Conservation (phyloP, 2,797 vertebrate species). For the Diceros bicornis region DNA sequence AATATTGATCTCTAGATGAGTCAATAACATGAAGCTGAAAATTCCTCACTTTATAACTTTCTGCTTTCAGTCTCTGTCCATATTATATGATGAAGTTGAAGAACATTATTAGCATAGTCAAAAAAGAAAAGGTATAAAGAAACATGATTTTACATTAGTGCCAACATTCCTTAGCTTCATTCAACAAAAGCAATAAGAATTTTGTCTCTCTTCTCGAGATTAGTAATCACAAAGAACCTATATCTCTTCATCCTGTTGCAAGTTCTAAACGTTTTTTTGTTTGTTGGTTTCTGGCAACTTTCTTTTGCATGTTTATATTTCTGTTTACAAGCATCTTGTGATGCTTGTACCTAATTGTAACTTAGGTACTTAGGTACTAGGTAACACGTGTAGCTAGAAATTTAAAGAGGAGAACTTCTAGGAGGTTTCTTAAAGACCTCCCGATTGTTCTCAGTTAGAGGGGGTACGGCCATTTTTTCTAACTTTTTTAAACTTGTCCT, state of each 20-base stretch:
- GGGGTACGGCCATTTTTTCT: not conserved
- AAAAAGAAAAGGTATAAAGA: not conserved
- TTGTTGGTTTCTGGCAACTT: not conserved
- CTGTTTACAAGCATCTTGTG: not conserved
- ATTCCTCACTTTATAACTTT: not conserved
- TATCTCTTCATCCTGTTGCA: not conserved
- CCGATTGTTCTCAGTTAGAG: not conserved
- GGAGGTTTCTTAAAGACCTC: not conserved
- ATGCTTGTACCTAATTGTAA: not conserved
- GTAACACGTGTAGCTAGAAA: not conserved
- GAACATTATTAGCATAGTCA: slow-evolving; percentile 12
- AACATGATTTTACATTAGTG: not conserved
- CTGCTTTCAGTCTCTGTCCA: not conserved
- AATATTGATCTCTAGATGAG: slow-evolving; percentile 6
- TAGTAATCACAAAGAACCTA: not conserved
- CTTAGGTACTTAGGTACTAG: not conserved
- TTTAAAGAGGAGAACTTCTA: not conserved
- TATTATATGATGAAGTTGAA: not conserved
- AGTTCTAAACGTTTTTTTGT: not conserved
- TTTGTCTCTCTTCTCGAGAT: not conserved
- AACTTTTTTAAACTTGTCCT: not conserved
- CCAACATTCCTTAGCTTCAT: slow-evolving; percentile 28
- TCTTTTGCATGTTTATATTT: not conserved
- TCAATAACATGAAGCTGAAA: slow-evolving; percentile 49
- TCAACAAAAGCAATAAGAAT: not conserved